phyloP scores from a whole-genome alignment of 1,140 invertebrate species.

The Physella acuta region DNA sequence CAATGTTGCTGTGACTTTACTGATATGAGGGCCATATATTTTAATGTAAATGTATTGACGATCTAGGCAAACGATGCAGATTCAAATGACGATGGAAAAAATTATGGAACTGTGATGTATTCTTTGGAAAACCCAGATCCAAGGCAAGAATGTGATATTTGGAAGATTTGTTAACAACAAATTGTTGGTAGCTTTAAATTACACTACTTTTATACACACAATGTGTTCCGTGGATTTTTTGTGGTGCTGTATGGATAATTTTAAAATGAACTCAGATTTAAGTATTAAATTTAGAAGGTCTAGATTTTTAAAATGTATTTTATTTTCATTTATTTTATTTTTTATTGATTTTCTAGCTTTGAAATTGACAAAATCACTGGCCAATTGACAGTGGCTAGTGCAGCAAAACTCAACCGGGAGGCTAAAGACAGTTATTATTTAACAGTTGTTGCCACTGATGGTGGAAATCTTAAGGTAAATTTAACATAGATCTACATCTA shows the following conservation, averaged over 20 bases:
- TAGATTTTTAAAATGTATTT: not conserved
- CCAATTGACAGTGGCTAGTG: not conserved
- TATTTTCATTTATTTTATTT: not conserved
- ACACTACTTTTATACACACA: no score
- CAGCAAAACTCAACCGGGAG: not conserved
- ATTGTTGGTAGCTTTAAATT: no score
- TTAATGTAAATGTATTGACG: not conserved
- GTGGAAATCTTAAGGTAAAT: slow-evolving; percentile 5
- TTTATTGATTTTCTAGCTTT: slow-evolving; percentile 7
- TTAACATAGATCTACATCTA: no score
- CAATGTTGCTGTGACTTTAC: no score
- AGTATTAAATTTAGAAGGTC: not conserved
- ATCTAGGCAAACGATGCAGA: slow-evolving; percentile 17
- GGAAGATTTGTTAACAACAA: no score
- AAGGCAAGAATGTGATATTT: not conserved
- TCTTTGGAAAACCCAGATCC: slow-evolving; percentile 1
- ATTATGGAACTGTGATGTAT: slow-evolving; percentile 1
- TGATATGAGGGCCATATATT: no score
- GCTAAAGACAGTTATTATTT: slow-evolving; percentile 1
- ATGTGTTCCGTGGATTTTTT: no score
- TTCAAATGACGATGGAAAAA: not conserved
- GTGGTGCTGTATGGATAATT: no score
- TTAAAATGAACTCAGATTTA: not conserved
- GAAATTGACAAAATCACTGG: not conserved
- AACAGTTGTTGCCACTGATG: slow-evolving; percentile 14